Percentiles rank a stretch among this genome's conserved stretches.
phyloP scores from a whole-genome alignment of 92 coral and sea anemone species.

The Micromussa lordhowensis region DNA sequence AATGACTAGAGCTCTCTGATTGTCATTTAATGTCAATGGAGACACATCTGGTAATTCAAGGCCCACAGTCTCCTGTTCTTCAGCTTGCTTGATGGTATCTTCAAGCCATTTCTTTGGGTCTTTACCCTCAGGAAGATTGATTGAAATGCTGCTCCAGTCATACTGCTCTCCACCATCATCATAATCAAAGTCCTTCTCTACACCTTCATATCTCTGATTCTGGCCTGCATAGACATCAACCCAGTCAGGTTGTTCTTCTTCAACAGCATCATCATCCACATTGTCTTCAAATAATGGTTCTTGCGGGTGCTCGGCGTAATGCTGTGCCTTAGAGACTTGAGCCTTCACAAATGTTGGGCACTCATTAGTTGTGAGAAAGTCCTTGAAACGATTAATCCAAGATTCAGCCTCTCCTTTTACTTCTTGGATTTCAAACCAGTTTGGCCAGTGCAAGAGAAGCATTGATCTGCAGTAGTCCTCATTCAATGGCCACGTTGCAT shows the following conservation, averaged over 20 bases:
- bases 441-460: slow-evolving; percentile 48
- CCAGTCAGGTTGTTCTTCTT: slow-evolving; percentile 57
- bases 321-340: slow-evolving; percentile 34
- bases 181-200: slow-evolving; percentile 45
- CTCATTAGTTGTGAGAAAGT: not conserved
- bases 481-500: slow-evolving; percentile 60
- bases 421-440: slow-evolving; percentile 44
- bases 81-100: slow-evolving; percentile 28
- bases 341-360: not conserved
- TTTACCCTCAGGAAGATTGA: slow-evolving; percentile 31
- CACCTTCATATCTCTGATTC: slow-evolving; percentile 39
- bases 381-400: slow-evolving; percentile 19
- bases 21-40: slow-evolving; percentile 28
- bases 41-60: slow-evolving; percentile 48
- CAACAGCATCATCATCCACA: slow-evolving; percentile 29
- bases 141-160: slow-evolving; percentile 49
- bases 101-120: slow-evolving; percentile 49
- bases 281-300: slow-evolving; percentile 42
- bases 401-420: slow-evolving; percentile 3
- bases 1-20: slow-evolving; percentile 43
- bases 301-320: slow-evolving; percentile 33
- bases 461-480: slow-evolving; percentile 57
- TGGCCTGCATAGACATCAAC: slow-evolving; percentile 59
- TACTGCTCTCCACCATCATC: slow-evolving; percentile 52
- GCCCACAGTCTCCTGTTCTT: slow-evolving; percentile 9